Base-by-base conservation (phyloP, 2,797 vertebrate genomes). In the Rhinichthys osculus region DNA sequence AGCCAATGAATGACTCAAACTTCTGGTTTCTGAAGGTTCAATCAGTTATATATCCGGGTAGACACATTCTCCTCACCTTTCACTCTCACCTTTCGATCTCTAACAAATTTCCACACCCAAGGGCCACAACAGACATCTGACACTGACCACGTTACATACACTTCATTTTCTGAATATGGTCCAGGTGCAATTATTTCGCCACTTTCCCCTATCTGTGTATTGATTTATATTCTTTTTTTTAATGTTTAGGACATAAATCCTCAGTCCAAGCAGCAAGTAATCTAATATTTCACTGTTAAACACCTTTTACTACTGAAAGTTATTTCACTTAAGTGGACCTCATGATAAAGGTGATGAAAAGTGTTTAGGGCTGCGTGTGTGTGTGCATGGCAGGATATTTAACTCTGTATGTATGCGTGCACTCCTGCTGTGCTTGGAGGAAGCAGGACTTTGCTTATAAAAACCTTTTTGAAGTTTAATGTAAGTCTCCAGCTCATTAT, bases 391-490 rank as follows among this genome's bases (percentile, higher is more conserved):
- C 76, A 79, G 83, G 40, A 79, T n/a, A 78, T 62, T 78, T 50
- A 23, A 27, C 62, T 78, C 17, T 79, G 42, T 81, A 62, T 87
- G 62, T 80, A 71, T 73, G 44, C 33, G 38, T 76, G 19, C 3
- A 8, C 52, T 50, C 84, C 52, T 74, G 72, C 85, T 54, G 44
- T 23, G 74, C 74, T 70, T 86, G 38, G 44, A 66, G 71, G 62
- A 87, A 83, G 52, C 40, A 50, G 44, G 59, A 85, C 72, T 42
- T 17, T 62, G 66, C 66, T 80, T 73, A 74, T 81, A 85, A 85
- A 85, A 85, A 64, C 83, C 40, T 17, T 73, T 85, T 81, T 85
- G 78, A 81, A 85, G 84, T 85, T 30, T 69, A 35, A 80, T 27
- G 77, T 16, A 23, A 33, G 9, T 42, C 13, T 66, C 80, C 59